A percentile compares a stretch with the other conserved stretches of the same genome.
These are phyloP conservation scores for Venusia cambrica DNA, from an alignment of 2,888 invertebrate genomes.

Conservation along the genomic window DNA sequence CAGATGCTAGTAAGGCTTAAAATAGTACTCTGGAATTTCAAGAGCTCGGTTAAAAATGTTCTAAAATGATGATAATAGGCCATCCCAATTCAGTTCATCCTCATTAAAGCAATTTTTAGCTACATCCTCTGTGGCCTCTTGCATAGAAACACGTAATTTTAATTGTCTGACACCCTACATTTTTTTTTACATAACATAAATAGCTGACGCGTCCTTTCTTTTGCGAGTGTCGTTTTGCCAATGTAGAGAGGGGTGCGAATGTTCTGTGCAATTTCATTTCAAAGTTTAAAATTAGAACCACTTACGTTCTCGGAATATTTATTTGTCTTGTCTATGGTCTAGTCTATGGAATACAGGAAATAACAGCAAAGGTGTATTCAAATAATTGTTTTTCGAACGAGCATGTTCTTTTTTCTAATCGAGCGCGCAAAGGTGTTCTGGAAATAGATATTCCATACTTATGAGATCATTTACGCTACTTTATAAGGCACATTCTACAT, in stretches of 20 bases:
- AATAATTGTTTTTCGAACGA: slow-evolving; percentile 6
- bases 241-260: slow-evolving; percentile 16
- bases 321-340: slow-evolving; percentile 11
- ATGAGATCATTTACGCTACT: slow-evolving; percentile 17
- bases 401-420: slow-evolving; percentile 11
- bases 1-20: too few relatives aligned
- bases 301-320: not conserved
- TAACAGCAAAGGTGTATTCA: slow-evolving; percentile 9
- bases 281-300: slow-evolving; percentile 19
- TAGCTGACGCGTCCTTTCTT: slow-evolving; percentile 17
- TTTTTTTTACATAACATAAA: slow-evolving; percentile 27
- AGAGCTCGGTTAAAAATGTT: slow-evolving; percentile 23
- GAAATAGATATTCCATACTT: slow-evolving; percentile 13
- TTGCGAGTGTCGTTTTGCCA: slow-evolving; percentile 14
- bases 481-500: slow-evolving; percentile 17
- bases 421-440: slow-evolving; percentile 21
- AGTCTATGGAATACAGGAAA: slow-evolving; percentile 9
- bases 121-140: slow-evolving; percentile 63
- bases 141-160: slow-evolving; percentile 37
- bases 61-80: slow-evolving; percentile 47
- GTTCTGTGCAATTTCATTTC: slow-evolving; percentile 6
- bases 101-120: slow-evolving; percentile 72
- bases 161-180: slow-evolving; percentile 28
- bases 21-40: slow-evolving; percentile 11
- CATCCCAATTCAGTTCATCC: slow-evolving; percentile 68